Base-by-base conservation (phyloP, 2,113 vertebrate genomes). In the Cyphomyrus plagiostoma region DNA sequence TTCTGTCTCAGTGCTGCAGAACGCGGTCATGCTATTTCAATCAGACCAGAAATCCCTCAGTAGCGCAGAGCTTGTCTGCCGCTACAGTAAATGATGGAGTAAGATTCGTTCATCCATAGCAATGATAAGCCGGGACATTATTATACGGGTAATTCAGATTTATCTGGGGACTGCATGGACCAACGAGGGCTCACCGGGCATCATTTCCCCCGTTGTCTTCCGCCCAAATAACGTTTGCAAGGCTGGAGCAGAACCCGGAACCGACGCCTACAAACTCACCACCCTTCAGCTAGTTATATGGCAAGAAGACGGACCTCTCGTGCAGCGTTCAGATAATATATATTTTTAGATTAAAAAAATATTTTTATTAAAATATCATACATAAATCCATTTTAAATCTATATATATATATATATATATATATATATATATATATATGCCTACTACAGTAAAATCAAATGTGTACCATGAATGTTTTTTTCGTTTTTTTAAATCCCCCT, bases 31-130 rank as follows among this genome's bases (percentile, higher is more conserved):
- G 62, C 46, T 46, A 23, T 70, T 74, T 88, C 58, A 45, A 30
- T 88, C 35, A 74, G 66, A 7, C 17, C 66, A 53, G 88, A 82
- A 89, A 77, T 77, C 49, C n/a, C 85, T 17, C 85, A n/a, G 53
- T 30, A 58, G 19, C 53, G 3, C 9, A 17, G 45, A 42, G 86
- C 26, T 88, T 84, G 82, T 84, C 45, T 84, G 82, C 42, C 82
- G 39, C 53, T 56, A 77, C 62, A 50, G 21, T 49, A 42, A 53
- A 50, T 49, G 19, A 80, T 21, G 74, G 23, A 82, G 74, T 42
- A 19, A 26, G 30, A 74, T 30, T 83, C 88, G 30, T 89, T 89
- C 88, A 83, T 50, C 48, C 88, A 53, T 26, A 56, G 88, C 13
- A 45, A 17, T 48, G 88, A 83, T 53, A 53, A 56, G 46, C 11